Base-by-base conservation (phyloP, 2,797 vertebrate species). In the Pitangus sulphuratus region DNA sequence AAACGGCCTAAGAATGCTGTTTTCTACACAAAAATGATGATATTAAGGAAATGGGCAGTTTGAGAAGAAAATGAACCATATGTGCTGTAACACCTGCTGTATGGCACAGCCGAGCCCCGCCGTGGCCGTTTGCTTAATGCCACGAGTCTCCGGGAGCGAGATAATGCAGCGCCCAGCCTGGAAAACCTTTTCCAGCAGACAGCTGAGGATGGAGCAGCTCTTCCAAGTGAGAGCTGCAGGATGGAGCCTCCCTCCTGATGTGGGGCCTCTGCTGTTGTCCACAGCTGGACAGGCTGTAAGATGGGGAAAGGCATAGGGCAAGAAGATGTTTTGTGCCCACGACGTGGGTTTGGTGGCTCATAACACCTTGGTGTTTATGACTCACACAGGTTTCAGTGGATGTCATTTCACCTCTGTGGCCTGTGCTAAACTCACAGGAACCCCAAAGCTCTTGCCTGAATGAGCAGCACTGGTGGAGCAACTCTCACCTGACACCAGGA, bases 401-500 rank as follows among this genome's bases (percentile, higher is more conserved):
- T n/a, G 12, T 31, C n/a, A 44, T 33, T 25, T 70, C 61, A 45
- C 24, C 18, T 61, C 37, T 25, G 1, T 40, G 22, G 65, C 42
- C 50, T 90, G 53, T 44, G 42, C 31, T 58, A 19, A 74, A 31
- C 47, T 48, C 11, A 1, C 31, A 39, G 57, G 45, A 65, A 11
- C 14, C 31, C 33, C 65, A 21, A 14, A 64, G 66, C 28, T 61
- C 35, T 69, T 30, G 15, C 70, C 71, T 5, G 6, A 8, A 17
- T 0, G 5, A 80, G 53, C 19, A 56, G 20, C 0, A 1, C 56
- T 33, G 42, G 3, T 42, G 21, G 44, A 84, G 37, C 56, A 78
- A 64, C 69, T 92, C 97, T 97, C 97, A 99, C 99, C 99, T 96
- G 99, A 99, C 54, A 98, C 98, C 58, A 99, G 66, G 95, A 99